These are phyloP conservation scores for Lepilemur septentrionalis DNA, from an alignment of 2,797 vertebrate genomes.

Conservation along the genomic window DNA sequence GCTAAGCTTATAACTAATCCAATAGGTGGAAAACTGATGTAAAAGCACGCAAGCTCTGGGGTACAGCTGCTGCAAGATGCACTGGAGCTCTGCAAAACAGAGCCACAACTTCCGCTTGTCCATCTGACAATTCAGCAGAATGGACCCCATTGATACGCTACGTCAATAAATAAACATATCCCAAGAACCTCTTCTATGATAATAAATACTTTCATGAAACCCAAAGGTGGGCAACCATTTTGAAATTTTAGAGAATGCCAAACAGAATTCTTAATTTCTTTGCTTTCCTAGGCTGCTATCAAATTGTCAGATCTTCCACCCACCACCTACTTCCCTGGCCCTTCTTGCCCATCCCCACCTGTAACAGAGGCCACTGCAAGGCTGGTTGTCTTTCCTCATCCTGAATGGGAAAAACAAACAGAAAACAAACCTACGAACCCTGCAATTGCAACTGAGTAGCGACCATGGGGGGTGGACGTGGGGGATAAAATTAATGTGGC, in stretches of 20 bases:
- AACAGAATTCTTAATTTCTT: neutral
- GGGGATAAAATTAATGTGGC: neutral
- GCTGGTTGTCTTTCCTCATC: neutral
- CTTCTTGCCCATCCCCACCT: neutral
- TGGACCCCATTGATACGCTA: neutral
- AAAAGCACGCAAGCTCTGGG: neutral
- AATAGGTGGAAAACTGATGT: neutral
- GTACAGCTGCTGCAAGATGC: neutral
- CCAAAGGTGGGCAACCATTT: neutral
- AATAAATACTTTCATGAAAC: neutral
- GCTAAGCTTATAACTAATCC: neutral
- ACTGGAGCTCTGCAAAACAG: neutral
- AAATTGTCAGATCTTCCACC: neutral
- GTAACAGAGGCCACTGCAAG: neutral
- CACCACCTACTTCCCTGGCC: neutral
- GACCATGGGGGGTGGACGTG: neutral
- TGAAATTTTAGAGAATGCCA: neutral
- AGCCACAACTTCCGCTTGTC: neutral
- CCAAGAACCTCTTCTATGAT: neutral
- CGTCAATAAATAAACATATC: neutral
- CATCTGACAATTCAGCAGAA: neutral
- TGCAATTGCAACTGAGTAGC: neutral
- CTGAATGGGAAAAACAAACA: neutral
- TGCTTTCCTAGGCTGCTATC: neutral
- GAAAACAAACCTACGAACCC: neutral